phyloP scores from a whole-genome alignment of 2,888 invertebrate species.

The Lasioglossum figueresi region DNA sequence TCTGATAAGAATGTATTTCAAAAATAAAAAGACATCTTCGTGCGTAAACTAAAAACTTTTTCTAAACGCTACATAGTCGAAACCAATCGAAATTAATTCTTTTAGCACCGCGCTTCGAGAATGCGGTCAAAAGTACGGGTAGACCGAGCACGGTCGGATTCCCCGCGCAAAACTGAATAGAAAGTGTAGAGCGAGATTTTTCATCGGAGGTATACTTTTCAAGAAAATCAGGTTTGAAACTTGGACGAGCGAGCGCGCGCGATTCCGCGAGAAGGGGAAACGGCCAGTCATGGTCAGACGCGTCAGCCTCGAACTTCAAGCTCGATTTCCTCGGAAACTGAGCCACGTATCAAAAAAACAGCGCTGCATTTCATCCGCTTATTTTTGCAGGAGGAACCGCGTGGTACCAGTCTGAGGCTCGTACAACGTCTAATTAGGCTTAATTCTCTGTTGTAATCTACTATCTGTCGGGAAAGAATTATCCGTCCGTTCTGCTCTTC shows the following conservation, averaged over 20 bases:
- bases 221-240: background rate
- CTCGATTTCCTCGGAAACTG: background rate
- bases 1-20: too few species aligned
- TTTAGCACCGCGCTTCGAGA: background rate
- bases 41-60: too few species aligned
- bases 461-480: slow-evolving; percentile 8
- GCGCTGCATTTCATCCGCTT: background rate
- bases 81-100: background rate
- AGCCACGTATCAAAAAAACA: background rate
- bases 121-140: background rate
- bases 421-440: background rate
- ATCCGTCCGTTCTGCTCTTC: slow-evolving; percentile 25
- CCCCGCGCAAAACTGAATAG: background rate
- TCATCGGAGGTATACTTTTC: background rate
- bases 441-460: background rate
- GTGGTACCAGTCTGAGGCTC: background rate
- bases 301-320: background rate
- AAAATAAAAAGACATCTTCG: too few species aligned
- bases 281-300: background rate
- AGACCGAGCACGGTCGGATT: background rate
- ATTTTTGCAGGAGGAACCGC: background rate
- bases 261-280: background rate
- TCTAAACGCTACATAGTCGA: too few species aligned
- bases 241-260: background rate
- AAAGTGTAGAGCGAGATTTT: background rate